Conservation (phyloP, 2,113 vertebrate species). For the Rana temporaria region DNA sequence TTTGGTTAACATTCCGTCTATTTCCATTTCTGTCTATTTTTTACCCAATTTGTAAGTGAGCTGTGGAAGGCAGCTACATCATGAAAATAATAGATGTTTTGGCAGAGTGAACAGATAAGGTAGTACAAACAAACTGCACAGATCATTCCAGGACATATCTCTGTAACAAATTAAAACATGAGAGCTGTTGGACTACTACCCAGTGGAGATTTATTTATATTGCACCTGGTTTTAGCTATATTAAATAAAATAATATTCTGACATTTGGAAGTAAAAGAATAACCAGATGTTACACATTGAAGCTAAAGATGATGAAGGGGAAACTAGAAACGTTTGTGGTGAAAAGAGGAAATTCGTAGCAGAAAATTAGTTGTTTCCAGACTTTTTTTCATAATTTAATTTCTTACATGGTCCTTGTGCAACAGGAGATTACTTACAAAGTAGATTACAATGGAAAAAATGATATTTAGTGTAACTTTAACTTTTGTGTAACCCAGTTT, state of each 20-base stretch:
- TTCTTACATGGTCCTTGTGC: constrained; percentile 16
- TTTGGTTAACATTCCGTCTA: constrained; percentile 11
- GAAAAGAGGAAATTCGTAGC: constrained; percentile 55
- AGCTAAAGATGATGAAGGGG: constrained; percentile 53
- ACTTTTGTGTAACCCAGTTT: not conserved
- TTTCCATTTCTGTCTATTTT: constrained; percentile 20
- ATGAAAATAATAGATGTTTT: constrained; percentile 47
- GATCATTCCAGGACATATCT: constrained; percentile 56
- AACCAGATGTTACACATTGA: constrained; percentile 52
- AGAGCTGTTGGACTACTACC: constrained; percentile 49
- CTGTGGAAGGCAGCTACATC: constrained; percentile 34
- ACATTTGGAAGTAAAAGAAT: constrained; percentile 55
- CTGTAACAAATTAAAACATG: constrained; percentile 52
- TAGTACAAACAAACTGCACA: constrained; percentile 32
- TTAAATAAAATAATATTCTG: constrained; percentile 58
- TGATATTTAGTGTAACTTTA: not conserved
- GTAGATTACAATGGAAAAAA: constrained; percentile 24
- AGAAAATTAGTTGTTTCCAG: constrained; percentile 51
- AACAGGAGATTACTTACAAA: constrained; percentile 38
- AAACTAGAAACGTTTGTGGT: constrained; percentile 55
- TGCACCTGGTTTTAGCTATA: constrained; percentile 57
- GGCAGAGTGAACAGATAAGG: constrained; percentile 36
- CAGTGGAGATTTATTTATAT: constrained; percentile 54
- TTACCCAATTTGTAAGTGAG: constrained; percentile 4
- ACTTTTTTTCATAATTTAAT: constrained; percentile 43